These are phyloP conservation scores for Centruroides sculpturatus DNA, from an alignment of 1,140 invertebrate genomes.

Conservation along the genomic window DNA sequence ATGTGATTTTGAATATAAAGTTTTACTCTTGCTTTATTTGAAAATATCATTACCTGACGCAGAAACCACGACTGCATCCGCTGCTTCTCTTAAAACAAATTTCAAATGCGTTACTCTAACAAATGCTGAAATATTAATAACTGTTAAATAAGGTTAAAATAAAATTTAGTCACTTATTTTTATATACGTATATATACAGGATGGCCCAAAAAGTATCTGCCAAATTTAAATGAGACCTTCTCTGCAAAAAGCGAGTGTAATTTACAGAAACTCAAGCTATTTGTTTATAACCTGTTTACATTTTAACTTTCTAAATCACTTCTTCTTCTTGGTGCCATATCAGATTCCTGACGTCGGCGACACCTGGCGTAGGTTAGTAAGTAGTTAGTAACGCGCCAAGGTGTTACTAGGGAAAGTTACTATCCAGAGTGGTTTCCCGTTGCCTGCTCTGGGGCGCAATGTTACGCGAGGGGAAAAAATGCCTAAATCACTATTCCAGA, in stretches of 20 bases:
- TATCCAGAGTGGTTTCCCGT: too few species aligned
- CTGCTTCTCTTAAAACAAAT: conserved; percentile 64
- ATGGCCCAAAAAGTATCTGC: neutral
- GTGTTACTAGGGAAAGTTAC: too few species aligned
- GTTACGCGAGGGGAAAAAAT: too few species aligned
- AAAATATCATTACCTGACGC: conserved; percentile 32
- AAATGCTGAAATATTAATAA: conserved; percentile 1
- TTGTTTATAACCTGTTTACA: neutral
- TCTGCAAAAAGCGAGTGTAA: neutral
- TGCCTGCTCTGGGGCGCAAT: too few species aligned
- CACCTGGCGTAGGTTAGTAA: too few species aligned
- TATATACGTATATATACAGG: neutral
- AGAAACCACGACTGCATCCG: conserved; percentile 60
- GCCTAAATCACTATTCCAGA: too few species aligned
- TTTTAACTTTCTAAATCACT: too few species aligned
- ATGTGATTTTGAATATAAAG: too few species aligned
- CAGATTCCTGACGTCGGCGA: too few species aligned
- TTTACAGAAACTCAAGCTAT: neutral
- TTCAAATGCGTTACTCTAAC: conserved; percentile 49
- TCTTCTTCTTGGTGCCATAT: too few species aligned
- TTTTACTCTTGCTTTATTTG: too few species aligned
- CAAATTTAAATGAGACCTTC: neutral
- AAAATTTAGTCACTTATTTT: neutral
- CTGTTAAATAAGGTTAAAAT: neutral
- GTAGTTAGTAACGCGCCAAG: too few species aligned